Evolutionary conservation across 2,797 vertebrate genomes (phyloP).

Genomic region (Acestrorhynchus altus): DNA sequence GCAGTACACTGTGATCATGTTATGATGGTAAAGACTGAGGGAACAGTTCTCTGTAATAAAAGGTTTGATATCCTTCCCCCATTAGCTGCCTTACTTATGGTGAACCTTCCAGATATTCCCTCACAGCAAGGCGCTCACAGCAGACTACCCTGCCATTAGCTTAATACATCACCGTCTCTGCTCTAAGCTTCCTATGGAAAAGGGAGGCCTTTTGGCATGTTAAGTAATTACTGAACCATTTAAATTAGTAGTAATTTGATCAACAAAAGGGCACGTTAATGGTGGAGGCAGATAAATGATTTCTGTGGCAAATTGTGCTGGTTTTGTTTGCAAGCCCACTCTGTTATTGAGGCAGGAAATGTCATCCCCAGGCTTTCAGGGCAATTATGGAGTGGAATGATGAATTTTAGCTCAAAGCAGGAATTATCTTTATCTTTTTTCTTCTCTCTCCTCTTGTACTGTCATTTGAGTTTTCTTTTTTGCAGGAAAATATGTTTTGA

Average conservation of each 20-base stretch:
- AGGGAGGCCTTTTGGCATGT: constrained; percentile 36
- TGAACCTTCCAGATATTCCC: not conserved
- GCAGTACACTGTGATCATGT: not conserved
- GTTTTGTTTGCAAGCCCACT: constrained; percentile 21
- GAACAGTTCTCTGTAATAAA: not conserved
- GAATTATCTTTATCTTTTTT: constrained; percentile 56
- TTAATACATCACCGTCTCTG: constrained; percentile 29
- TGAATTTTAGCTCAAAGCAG: constrained; percentile 63
- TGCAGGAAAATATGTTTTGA: not conserved
- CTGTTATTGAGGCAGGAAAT: constrained; percentile 42
- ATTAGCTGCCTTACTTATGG: not conserved
- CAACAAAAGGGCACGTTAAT: constrained; percentile 52
- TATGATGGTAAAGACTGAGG: not conserved
- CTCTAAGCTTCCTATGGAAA: constrained; percentile 14
- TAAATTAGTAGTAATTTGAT: constrained; percentile 56
- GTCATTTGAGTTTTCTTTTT: constrained; percentile 5
- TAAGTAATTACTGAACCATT: constrained; percentile 45
- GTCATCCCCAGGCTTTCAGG: constrained; percentile 50
- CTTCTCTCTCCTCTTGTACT: not conserved
- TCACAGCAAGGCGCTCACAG: constrained; percentile 18
- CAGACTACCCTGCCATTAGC: constrained; percentile 33
- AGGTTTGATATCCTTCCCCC: not conserved
- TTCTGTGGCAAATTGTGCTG: constrained; percentile 31
- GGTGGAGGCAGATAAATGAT: constrained; percentile 28
- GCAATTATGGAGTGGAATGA: constrained; percentile 59